Percentiles rank a stretch among this genome's conserved stretches.
Evolutionary conservation across 92 coral and sea anemone genomes (phyloP).

Genomic region (Muricea muricata): DNA sequence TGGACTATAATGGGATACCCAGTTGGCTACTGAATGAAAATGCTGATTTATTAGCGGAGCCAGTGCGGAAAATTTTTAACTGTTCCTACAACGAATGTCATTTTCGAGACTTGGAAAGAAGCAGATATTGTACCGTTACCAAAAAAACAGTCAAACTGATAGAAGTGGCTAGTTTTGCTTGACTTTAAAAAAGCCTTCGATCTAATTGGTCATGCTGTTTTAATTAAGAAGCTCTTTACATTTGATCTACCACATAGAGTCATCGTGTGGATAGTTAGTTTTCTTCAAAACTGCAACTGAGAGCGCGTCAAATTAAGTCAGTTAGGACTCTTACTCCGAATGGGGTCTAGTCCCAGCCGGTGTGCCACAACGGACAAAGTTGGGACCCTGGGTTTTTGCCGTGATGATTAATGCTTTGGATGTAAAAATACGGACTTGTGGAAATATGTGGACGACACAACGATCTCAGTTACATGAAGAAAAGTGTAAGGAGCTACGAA

Average conservation of each 20-base stretch:
- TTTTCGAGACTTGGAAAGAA: constrained; percentile 42
- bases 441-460: not conserved
- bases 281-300: not conserved
- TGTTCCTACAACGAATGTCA: constrained; percentile 47
- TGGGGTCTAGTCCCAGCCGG: not conserved
- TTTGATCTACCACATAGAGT: not conserved
- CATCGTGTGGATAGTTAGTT: not conserved
- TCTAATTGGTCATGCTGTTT: not conserved
- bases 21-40: constrained; percentile 62
- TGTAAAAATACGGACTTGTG: not conserved
- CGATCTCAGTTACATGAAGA: not conserved
- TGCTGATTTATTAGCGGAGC: constrained; percentile 52
- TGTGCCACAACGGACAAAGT: not conserved
- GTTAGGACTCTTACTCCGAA: not conserved
- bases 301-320: not conserved
- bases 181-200: not conserved
- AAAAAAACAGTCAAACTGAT: constrained; percentile 1
- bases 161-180: not conserved
- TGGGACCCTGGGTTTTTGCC: not conserved
- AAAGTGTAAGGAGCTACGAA: not conserved
- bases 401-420: not conserved
- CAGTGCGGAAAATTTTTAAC: constrained; percentile 43
- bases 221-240: not conserved
- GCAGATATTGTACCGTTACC: constrained; percentile 61
- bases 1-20: no score